Evolutionary conservation across 2,888 invertebrate species (phyloP), one percentile per base, ranked within the genome.

Genomic region (Oasisia sp.): DNA sequence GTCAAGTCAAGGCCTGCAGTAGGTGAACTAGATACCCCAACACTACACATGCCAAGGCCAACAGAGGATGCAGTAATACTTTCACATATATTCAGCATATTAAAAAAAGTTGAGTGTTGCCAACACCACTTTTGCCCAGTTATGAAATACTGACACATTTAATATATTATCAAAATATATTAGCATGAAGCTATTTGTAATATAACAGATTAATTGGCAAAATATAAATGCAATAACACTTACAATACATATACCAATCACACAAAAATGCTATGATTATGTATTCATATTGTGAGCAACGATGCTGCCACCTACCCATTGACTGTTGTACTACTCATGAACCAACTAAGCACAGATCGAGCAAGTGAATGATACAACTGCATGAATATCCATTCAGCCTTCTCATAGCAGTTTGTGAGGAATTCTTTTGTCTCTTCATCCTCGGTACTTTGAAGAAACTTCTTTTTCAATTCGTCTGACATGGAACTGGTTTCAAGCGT

Each of bases 311-410:
- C 97, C 97, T 96, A 98, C 97, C 99, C 99, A 97, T 99, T 99
- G 94, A 99, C 98, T 94, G 99, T 98, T 2, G 99, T 99, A 96
- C 98, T 98, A 56, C 98, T 98, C 98, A 99, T 98, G 97, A 99
- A 98, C 97, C 98, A 97, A 94, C 98, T 97, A 32, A 99, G 97
- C 89, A 99, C 97, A n/a, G 98, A 97, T 95, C 98, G 98, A 32
- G 98, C 98, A 89, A 99, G 95, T 89, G 98, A 97, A 96, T 99
- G 98, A 98, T 98, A 98, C 93, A 99, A 97, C 96, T 99, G 99
- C 45, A 98, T 97, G 97, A 98, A 97, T 92, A 99, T 97, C 97
- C 98, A 98, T 94, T 98, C 98, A 4, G 98, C 98, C 96, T 98
- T 98, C 94, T 98, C 98, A 94, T 97, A 97, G 94, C 98, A 98